Evolutionary conservation across 2,888 invertebrate species (phyloP).

Genomic region (Apamea anceps): DNA sequence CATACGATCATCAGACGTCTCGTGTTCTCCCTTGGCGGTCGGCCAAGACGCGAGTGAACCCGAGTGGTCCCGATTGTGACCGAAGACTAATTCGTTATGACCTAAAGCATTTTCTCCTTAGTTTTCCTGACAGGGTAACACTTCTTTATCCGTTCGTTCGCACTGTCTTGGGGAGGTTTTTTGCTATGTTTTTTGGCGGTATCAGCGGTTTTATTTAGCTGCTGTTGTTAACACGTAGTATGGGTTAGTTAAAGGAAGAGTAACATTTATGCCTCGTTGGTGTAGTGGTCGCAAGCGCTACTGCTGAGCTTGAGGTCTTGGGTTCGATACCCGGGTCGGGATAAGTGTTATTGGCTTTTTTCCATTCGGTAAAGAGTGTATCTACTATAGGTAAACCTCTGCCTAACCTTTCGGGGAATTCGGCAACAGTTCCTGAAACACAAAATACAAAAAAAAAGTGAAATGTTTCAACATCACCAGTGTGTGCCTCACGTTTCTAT

Average conservation of each 20-base stretch:
- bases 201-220: slow-evolving; percentile 2
- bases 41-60: slow-evolving; percentile 51
- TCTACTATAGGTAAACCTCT: background rate
- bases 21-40: slow-evolving; percentile 50
- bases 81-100: slow-evolving; percentile 60
- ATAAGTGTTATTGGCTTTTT: background rate
- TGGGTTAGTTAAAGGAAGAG: background rate
- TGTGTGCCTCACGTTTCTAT: no score
- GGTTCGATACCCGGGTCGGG: no score
- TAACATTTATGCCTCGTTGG: background rate
- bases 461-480: no score
- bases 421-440: no score
- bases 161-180: slow-evolving; percentile 36
- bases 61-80: slow-evolving; percentile 31
- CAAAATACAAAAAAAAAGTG: background rate
- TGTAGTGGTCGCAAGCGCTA: background rate
- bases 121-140: slow-evolving; percentile 39
- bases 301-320: background rate
- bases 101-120: slow-evolving; percentile 33
- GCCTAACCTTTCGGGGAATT: background rate
- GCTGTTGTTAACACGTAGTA: slow-evolving; percentile 17
- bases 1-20: slow-evolving; percentile 55
- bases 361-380: no score
- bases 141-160: slow-evolving; percentile 62
- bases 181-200: slow-evolving; percentile 7